Conservation (phyloP, 1,140 invertebrate genomes). For the Cotesia typhae region DNA sequence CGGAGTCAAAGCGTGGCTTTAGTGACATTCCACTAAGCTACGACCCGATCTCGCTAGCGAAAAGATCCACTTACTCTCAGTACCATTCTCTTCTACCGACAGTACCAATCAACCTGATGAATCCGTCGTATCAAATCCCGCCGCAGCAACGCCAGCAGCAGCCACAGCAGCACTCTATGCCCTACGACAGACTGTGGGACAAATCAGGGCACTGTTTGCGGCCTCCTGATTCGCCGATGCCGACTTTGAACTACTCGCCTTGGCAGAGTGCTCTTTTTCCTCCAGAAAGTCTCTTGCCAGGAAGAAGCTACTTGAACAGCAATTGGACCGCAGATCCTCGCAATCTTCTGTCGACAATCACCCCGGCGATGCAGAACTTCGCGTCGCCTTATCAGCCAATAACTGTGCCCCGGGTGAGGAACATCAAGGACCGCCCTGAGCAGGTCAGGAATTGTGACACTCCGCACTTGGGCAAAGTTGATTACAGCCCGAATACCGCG, state of each 20-base stretch:
- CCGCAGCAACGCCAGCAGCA: slow-evolving; percentile 20
- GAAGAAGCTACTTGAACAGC: slow-evolving; percentile 19
- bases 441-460: slow-evolving; percentile 47
- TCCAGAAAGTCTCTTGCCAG: not conserved
- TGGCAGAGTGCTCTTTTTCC: slow-evolving; percentile 21
- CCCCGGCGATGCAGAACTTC: slow-evolving; percentile 25
- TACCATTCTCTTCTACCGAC: slow-evolving; percentile 14
- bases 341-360: slow-evolving; percentile 26
- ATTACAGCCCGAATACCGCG: slow-evolving; percentile 39
- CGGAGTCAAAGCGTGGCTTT: not conserved
- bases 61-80: slow-evolving; percentile 1
- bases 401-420: not conserved
- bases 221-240: slow-evolving; percentile 4
- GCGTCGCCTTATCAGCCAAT: not conserved
- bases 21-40: not conserved
- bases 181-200: not conserved
- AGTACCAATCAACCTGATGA: slow-evolving; percentile 2
- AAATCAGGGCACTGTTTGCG: not conserved
- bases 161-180: slow-evolving; percentile 1
- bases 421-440: slow-evolving; percentile 15
- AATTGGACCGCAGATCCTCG: slow-evolving; percentile 31
- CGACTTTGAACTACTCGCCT: slow-evolving; percentile 12
- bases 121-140: not conserved
- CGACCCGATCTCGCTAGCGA: not conserved
- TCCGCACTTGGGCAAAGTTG: slow-evolving; percentile 53